Evolutionary conservation across 2,888 invertebrate genomes (phyloP), one percentile per base, ranked within the genome.

Genomic region (Parelbella ahira): DNA sequence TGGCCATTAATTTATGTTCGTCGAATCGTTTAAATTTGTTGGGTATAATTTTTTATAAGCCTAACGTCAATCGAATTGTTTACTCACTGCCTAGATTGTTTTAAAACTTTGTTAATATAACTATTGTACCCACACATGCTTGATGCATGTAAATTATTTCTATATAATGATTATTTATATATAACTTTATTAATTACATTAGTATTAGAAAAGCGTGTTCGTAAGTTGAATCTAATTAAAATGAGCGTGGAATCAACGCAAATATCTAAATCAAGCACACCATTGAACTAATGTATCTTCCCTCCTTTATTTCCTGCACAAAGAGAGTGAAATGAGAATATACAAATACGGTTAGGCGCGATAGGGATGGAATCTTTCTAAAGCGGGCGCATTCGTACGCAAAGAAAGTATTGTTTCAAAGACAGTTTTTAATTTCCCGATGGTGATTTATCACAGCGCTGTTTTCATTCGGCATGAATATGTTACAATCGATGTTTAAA

Each of bases 391-490:
- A 56, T 53, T 56, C 56, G 61, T 64, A 68, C 68, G 74, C 65
- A 69, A 75, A 73, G 70, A 72, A 79, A 73, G 80, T 77, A 82
- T 84, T 86, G 84, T 83, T 83, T 77, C 80, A 82, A 82, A 82
- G 84, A 82, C 82, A 81, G 74, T 83, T 88, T n/a, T 88, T 84
- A 88, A 88, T 88, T 88, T 88, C 88, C 88, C 83, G 82, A 81
- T 81, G 78, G 83, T 88, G 86, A 88, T 87, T 88, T 88, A 88
- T 88, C 80, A 78, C 75, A 56, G 34, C 61, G 60, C 60, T 65
- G 65, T 68, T 60, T 63, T 68, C 63, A n/a, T n/a, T 39, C 45
- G 11, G 51, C 51, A 64, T 60, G 64, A 62, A 61, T 59, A 52
- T 61, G 60, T 58, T 58, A 50, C 59, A 68, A 70, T 73, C 72